A percentile compares a stretch with the other conserved stretches of the same genome.
These are phyloP conservation scores for Eupithecia exiguata DNA, from an alignment of 2,888 invertebrate species.

Conservation along the genomic window DNA sequence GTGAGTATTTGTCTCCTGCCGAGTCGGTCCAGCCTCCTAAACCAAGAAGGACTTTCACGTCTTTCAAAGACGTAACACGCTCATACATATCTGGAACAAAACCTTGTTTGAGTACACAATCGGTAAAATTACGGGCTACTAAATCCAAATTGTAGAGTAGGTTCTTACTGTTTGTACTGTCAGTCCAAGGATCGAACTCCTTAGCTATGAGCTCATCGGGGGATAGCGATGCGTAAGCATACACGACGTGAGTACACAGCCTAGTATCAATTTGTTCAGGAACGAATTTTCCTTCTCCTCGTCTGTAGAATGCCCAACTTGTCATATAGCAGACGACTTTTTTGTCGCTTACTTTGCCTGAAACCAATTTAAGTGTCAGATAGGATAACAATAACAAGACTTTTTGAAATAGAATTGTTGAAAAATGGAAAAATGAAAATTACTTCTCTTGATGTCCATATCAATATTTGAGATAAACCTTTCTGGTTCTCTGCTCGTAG, in stretches of 20 bases:
- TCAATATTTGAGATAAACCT: conserved; percentile 50
- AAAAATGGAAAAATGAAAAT: conserved; percentile 27
- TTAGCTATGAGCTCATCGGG: conserved; percentile 90
- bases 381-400: neutral
- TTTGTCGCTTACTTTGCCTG: conserved; percentile 72
- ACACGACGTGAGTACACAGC: conserved; percentile 94
- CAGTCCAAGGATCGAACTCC: conserved; percentile 94
- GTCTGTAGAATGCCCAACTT: conserved; percentile 94
- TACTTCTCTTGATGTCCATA: conserved; percentile 64
- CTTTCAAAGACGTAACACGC: conserved; percentile 87
- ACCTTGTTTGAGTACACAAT: neutral
- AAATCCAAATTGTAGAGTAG: neutral
- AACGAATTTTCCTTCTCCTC: conserved; percentile 91
- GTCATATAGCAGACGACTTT: conserved; percentile 93
- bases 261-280: conserved; percentile 92
- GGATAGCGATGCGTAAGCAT: conserved; percentile 94
- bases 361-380: conserved; percentile 24
- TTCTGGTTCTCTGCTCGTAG: conserved; percentile 54
- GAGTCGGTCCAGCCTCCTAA: conserved; percentile 99
- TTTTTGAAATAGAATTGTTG: too few species aligned
- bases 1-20: conserved; percentile 93
- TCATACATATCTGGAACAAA: conserved; percentile 88
- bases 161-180: conserved; percentile 91
- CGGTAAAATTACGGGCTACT: neutral
- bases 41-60: conserved; percentile 88